Conservation (phyloP, 2,113 vertebrate genomes). For the Callipepla californica region DNA sequence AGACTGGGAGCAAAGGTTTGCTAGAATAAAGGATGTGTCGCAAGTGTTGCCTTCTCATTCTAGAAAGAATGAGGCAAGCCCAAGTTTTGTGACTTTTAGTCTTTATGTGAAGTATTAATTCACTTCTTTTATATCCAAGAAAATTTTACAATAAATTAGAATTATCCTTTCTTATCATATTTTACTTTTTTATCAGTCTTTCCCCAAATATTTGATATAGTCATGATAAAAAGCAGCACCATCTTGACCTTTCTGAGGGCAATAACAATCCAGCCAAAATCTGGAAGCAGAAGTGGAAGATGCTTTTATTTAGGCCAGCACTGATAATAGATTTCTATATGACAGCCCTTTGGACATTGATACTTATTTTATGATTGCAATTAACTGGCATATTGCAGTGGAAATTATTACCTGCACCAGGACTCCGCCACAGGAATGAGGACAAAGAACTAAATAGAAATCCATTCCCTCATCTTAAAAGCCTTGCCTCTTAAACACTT, state of each 20-base stretch:
- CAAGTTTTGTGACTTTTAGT: not conserved
- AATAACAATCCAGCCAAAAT: not conserved
- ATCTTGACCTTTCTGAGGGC: not conserved
- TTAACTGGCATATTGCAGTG: not conserved
- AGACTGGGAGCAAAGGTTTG: not conserved
- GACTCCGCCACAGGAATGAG: not conserved
- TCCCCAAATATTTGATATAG: not conserved
- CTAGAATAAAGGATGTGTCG: not conserved
- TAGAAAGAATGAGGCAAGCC: not conserved
- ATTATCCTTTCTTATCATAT: not conserved
- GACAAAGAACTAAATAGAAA: not conserved
- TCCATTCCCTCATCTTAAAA: not conserved
- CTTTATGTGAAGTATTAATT: not conserved
- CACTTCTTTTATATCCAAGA: not conserved
- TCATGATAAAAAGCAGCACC: not conserved
- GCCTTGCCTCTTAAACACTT: not conserved
- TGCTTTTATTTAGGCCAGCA: not conserved
- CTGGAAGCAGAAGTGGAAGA: not conserved
- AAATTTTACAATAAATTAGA: not conserved
- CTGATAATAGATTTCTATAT: not conserved
- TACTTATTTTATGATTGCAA: not conserved
- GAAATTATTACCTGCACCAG: not conserved
- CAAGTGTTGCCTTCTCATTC: not conserved
- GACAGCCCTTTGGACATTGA: fast-evolving
- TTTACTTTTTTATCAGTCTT: not conserved